Base-by-base conservation (phyloP, 2,113 vertebrate species). In the Lepidothrix coronata region DNA sequence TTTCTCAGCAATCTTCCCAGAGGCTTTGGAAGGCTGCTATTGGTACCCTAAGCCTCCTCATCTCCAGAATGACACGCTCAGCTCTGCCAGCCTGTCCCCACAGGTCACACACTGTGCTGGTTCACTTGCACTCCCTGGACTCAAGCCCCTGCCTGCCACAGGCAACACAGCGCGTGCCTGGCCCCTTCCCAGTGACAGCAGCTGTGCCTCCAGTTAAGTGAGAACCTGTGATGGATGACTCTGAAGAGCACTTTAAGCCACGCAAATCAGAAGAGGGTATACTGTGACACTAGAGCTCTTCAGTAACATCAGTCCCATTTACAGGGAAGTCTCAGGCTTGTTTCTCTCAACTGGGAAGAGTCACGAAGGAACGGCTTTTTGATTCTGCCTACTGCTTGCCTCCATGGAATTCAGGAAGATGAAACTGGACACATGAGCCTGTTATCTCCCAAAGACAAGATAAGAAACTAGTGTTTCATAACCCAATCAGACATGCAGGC, bases 91-190 rank as follows among this genome's bases (percentile, higher is more conserved):
- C 24, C 81, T 37, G 41, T 71, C 68, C 58, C 37, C n/a, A 57
- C 1, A 74, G 27, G 30, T 52, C 33, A 39, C 1, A 1, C 0
- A 2, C 62, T 44, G 27, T 5, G 1, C 62, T 12, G 33, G 51
- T 71, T 71, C 59, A 27, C 65, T 43, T 30, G 30, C 5, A 12
- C 37, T 33, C 28, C 37, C 78, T 57, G 2, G 22, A 27, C 15
- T 52, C 62, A 74, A 0, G 0, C 62, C 72, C 30, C 20, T 44
- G 41, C 49, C 44, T 54, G 71, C 30, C 4, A 6, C 43, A 4
- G 72, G 74, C 25, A 51, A n/a, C 0, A 0, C 3, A 23, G 17
- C 1, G 3, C 3, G 0, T 4, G 6, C 48, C 59, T 22, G 46
- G 61, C 43, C 55, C 66, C 73, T 66, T 39, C 68, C 73, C 89